phyloP scores from a whole-genome alignment of 1,140 invertebrate species.

The Stegodyphus dumicola region DNA sequence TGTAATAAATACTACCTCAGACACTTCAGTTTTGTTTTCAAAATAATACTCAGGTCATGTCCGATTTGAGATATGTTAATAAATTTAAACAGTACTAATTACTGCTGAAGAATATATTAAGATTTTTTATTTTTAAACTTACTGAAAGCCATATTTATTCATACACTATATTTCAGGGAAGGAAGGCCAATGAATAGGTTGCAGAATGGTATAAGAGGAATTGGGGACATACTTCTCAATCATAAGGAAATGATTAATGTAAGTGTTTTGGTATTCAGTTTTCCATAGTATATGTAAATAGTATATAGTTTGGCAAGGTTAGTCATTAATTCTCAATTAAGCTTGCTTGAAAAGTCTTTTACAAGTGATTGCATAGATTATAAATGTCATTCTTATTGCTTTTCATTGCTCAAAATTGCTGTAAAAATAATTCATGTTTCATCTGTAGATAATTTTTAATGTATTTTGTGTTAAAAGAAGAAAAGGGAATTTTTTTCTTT shows the following conservation, averaged over 20 bases:
- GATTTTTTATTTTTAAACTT: too few species aligned
- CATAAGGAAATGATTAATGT: conserved; percentile 47
- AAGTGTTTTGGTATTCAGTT: conserved; percentile 5
- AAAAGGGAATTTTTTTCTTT: too few species aligned
- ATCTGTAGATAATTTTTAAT: too few species aligned
- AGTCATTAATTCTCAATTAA: not conserved
- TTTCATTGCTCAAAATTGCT: not conserved
- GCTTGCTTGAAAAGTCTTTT: not conserved
- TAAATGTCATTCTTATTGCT: not conserved
- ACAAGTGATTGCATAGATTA: not conserved
- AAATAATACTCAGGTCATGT: too few species aligned
- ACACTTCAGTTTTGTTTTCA: too few species aligned
- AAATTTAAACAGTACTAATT: too few species aligned
- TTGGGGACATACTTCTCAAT: conserved; percentile 40
- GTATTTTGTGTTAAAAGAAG: too few species aligned
- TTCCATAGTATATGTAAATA: not conserved
- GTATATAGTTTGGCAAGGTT: not conserved
- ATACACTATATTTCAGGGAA: conserved; percentile 37
- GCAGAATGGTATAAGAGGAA: conserved; percentile 22
- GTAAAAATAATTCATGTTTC: not conserved
- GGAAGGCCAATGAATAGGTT: conserved; percentile 17
- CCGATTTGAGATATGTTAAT: too few species aligned
- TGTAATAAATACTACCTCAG: too few species aligned
- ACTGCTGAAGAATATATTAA: too few species aligned
- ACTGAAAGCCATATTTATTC: too few species aligned